Evolutionary conservation across 2,113 vertebrate species (phyloP).

Genomic region (Elaphurus davidianus): DNA sequence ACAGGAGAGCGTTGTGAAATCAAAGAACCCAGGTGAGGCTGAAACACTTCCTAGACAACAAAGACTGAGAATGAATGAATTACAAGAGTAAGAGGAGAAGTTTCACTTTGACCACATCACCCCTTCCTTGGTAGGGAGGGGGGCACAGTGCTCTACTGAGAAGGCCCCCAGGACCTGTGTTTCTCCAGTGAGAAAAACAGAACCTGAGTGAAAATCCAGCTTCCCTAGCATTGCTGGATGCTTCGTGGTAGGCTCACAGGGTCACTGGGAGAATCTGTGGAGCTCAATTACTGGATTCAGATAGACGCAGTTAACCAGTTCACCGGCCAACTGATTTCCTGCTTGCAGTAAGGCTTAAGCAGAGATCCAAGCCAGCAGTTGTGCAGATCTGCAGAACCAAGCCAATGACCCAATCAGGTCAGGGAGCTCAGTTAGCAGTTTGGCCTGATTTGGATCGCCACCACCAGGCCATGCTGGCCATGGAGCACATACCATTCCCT

Average conservation of each 20-base stretch:
- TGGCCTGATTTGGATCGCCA: not conserved
- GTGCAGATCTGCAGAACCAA: not conserved
- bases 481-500: not conserved
- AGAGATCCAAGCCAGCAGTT: not conserved
- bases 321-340: not conserved
- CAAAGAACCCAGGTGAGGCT: too few species aligned
- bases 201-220: not conserved
- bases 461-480: too few species aligned
- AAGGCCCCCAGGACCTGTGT: not conserved
- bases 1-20: fast-evolving
- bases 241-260: not conserved
- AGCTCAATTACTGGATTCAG: not conserved
- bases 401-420: not conserved
- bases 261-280: not conserved
- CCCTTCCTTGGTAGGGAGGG: too few species aligned
- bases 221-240: not conserved
- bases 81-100: not conserved
- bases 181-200: not conserved
- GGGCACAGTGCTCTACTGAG: not conserved
- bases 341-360: not conserved
- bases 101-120: not conserved
- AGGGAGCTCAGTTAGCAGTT: not conserved
- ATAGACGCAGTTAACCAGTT: not conserved
- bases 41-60: not conserved
- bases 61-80: not conserved